Evolutionary conservation across 2,888 invertebrate genomes (phyloP).

Genomic region (Tetranychus truncatus): DNA sequence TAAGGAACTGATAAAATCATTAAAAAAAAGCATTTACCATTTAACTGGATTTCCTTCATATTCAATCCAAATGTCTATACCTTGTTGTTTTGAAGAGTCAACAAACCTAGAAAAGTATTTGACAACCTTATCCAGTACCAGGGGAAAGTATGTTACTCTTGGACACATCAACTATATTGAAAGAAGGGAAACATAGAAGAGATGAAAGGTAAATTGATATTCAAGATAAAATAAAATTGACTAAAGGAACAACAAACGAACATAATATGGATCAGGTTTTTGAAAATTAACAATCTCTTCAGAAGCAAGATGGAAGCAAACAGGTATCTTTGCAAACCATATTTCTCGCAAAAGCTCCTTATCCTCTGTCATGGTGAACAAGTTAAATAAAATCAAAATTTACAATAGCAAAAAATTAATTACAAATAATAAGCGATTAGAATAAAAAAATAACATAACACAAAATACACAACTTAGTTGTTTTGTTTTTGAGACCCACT

Average conservation of each 20-base stretch:
- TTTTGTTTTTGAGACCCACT: no score
- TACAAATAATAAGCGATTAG: not conserved
- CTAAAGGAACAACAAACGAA: conserved; percentile 14
- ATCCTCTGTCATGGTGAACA: conserved; percentile 39
- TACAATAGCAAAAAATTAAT: not conserved
- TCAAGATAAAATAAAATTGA: not conserved
- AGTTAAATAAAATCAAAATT: not conserved
- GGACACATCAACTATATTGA: conserved; percentile 56
- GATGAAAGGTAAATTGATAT: not conserved
- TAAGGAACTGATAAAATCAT: no score
- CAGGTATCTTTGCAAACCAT: conserved; percentile 86
- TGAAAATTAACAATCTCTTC: conserved; percentile 74
- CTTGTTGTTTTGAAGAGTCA: conserved; percentile 57
- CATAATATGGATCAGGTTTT: conserved; percentile 67
- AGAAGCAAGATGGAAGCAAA: conserved; percentile 69
- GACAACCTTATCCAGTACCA: conserved; percentile 81
- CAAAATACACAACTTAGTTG: no score
- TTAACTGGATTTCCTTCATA: conserved; percentile 75
- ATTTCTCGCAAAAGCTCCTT: conserved; percentile 79
- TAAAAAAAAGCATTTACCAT: conserved; percentile 39
- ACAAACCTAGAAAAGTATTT: conserved; percentile 69
- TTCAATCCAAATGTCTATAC: conserved; percentile 75
- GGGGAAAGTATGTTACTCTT: conserved; percentile 75
- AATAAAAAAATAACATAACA: no score
- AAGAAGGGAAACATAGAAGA: not conserved